These are phyloP conservation scores for Brotogeris chrysoptera DNA, from an alignment of 2,797 vertebrate species.

Conservation along the genomic window DNA sequence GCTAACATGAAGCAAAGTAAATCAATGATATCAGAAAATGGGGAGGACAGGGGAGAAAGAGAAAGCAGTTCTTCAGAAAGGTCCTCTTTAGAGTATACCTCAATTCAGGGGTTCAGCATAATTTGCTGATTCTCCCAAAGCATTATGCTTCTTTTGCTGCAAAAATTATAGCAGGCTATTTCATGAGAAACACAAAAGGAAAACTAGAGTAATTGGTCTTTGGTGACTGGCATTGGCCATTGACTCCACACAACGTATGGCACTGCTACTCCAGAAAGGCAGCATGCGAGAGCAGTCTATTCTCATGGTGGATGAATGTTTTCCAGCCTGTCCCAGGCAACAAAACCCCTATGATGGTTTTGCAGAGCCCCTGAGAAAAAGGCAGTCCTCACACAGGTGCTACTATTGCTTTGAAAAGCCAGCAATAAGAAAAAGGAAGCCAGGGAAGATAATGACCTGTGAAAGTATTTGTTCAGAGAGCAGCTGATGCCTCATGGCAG, in stretches of 20 bases:
- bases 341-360: neutral
- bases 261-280: neutral
- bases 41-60: neutral
- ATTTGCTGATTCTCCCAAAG: neutral
- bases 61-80: neutral
- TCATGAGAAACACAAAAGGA: neutral
- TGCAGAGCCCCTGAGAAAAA: neutral
- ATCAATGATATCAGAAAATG: neutral
- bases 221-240: neutral
- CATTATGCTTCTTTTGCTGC: neutral
- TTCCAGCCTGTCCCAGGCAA: neutral
- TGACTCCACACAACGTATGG: neutral
- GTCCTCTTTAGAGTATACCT: neutral
- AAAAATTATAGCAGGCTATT: neutral
- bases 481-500: constrained; percentile 70
- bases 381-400: neutral
- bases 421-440: neutral
- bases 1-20: neutral
- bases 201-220: neutral
- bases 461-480: constrained; percentile 82
- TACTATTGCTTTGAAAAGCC: neutral
- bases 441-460: constrained; percentile 76
- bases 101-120: neutral
- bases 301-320: neutral
- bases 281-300: neutral